Evolutionary conservation across 2,888 invertebrate species (phyloP), one percentile per base, ranked within the genome.

Genomic region (Lasioglossum pauxillum): DNA sequence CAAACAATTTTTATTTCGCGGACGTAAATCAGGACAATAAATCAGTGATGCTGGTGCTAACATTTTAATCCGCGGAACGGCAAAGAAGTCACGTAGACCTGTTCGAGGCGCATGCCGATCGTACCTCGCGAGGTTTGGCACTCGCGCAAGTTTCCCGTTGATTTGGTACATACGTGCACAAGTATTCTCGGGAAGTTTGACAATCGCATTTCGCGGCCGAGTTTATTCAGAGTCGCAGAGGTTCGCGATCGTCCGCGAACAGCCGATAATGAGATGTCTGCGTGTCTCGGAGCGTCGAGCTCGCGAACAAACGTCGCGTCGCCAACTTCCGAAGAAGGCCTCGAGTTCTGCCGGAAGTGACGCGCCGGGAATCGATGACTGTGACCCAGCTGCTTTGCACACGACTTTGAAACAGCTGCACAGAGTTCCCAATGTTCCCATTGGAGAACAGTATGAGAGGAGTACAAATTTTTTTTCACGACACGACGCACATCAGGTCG

Each of bases 241-340:
- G 27, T 60, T 60, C 27, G 60, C 60, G 60, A 60, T 60, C 60
- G 60, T 16, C 60, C 27, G 60, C 7, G 27, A 60, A 27, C 27
- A 60, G 16, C n/a, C 60, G 27, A 60, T 60, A 60, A 60, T 60
- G 60, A 60, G 27, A 60, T 60, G 60, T 60, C 60, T 60, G 60
- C 60, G 57, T 5, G 60, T 60, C 14, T 7, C 27, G 60, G 60
- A 5, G 60, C 53, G 53, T 53, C 53, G 53, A 53, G 53, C 23
- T 53, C 23, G 53, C 23, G 53, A 60, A 60, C 60, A 60, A 27
- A 60, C 60, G 60, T 60, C 38, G 14, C 23, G 46, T 5, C 12
- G 46, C 46, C 7, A 44, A 72, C 41, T 38, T 38, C 71, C 67
- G 67, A 41, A 71, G 71, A 71, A 71, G 41, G 23, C 27, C 27